These are phyloP conservation scores for Pterostichus madidus DNA, from an alignment of 2,888 invertebrate species.

Conservation along the genomic window DNA sequence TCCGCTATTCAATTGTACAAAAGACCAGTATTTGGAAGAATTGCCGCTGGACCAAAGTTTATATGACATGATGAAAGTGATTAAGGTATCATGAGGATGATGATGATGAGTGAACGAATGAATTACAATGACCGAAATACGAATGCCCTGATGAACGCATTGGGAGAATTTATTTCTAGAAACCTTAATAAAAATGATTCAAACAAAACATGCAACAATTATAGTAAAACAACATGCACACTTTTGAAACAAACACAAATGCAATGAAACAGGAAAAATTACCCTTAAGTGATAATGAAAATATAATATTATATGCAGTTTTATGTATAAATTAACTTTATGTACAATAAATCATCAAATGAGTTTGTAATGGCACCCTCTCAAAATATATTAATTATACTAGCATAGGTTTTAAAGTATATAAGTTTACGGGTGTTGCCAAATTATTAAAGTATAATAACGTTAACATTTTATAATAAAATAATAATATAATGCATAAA, in stretches of 20 bases:
- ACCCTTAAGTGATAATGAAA: conserved; percentile 62
- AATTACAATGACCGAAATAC: conserved; percentile 16
- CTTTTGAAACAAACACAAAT: conserved; percentile 53
- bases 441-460: conserved; percentile 41
- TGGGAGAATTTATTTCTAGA: conserved; percentile 61
- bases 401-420: conserved; percentile 52
- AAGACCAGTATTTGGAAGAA: conserved; percentile 36
- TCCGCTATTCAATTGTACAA: conserved; percentile 48
- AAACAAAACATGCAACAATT: conserved; percentile 65
- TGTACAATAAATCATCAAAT: conserved; percentile 49
- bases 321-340: conserved; percentile 62
- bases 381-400: conserved; percentile 58
- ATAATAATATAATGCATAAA: conserved; percentile 50
- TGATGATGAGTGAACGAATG: conserved; percentile 4
- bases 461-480: conserved; percentile 44
- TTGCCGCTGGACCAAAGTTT: conserved; percentile 24
- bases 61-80: conserved; percentile 9
- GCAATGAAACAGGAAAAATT: conserved; percentile 56
- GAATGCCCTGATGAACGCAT: conserved; percentile 14
- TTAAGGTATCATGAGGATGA: background rate
- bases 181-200: conserved; percentile 53
- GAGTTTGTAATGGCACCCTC: conserved; percentile 62
- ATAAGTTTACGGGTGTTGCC: conserved; percentile 53
- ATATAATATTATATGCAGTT: conserved; percentile 64
- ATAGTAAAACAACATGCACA: conserved; percentile 65